Evolutionary conservation across 1,140 invertebrate species (phyloP).

Genomic region (Mactra quadrangularis): DNA sequence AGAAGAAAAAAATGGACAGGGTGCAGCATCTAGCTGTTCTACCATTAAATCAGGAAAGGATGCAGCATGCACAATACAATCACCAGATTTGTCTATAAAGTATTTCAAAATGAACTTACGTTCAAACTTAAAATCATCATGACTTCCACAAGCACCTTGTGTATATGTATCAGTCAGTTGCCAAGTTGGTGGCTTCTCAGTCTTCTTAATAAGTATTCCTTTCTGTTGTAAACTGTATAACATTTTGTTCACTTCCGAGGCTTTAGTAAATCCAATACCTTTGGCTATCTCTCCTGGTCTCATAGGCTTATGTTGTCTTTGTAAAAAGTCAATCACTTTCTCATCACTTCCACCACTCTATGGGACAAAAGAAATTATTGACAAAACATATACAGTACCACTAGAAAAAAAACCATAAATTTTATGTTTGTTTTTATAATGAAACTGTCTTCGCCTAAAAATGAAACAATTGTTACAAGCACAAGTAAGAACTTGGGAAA

Average conservation of each 20-base stretch:
- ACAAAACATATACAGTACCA: background rate
- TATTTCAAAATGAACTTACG: too few species aligned
- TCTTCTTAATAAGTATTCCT: constrained; percentile 12
- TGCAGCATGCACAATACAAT: too few species aligned
- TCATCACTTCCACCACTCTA: background rate
- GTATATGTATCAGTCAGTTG: background rate
- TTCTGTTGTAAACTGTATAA: constrained; percentile 54
- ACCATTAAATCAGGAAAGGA: too few species aligned
- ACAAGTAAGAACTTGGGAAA: too few species aligned
- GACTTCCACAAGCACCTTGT: background rate
- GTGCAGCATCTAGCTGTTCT: too few species aligned
- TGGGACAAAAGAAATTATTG: background rate
- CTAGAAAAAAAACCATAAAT: too few species aligned
- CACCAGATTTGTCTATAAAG: too few species aligned
- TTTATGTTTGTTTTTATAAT: too few species aligned
- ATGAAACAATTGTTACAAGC: too few species aligned
- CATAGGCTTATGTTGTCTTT: constrained; percentile 5
- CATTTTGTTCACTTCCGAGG: constrained; percentile 59
- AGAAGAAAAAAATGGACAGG: too few species aligned
- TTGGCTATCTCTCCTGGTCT: constrained; percentile 61
- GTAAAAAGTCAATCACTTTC: constrained; percentile 29
- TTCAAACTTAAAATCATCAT: background rate
- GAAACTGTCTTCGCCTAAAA: too few species aligned
- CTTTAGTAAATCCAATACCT: constrained; percentile 18
- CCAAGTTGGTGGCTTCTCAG: constrained; percentile 57